Percentiles rank a stretch among this genome's conserved stretches.
These are phyloP conservation scores for Zaprionus nigranus DNA, from an alignment of 1,140 invertebrate species.

Conservation along the genomic window DNA sequence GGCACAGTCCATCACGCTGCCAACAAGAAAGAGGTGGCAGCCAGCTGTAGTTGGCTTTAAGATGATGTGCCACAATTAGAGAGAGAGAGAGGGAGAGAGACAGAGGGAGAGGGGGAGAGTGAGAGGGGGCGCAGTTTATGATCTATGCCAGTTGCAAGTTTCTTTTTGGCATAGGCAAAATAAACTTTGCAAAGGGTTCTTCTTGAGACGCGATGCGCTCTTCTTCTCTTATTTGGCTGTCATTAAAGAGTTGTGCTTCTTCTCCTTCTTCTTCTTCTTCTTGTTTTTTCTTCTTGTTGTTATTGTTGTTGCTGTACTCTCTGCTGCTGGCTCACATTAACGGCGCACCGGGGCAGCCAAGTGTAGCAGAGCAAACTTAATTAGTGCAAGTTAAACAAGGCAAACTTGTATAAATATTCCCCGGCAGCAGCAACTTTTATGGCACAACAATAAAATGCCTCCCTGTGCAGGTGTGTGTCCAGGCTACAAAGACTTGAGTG, in stretches of 20 bases:
- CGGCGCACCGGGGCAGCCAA: conserved; percentile 58
- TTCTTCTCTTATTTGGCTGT: not conserved
- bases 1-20: conserved; percentile 44
- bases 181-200: conserved; percentile 28
- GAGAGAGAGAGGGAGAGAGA: not conserved
- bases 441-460: conserved; percentile 70
- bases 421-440: conserved; percentile 68
- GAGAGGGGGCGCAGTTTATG: conserved; percentile 4
- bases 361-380: conserved; percentile 77
- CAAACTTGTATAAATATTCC: conserved; percentile 77
- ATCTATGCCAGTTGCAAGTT: conserved; percentile 40
- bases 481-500: conserved; percentile 13
- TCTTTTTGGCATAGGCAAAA: conserved; percentile 35
- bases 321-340: conserved; percentile 41
- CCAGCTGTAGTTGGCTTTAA: conserved; percentile 14
- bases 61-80: conserved; percentile 34
- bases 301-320: conserved; percentile 11
- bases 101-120: not conserved
- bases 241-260: conserved; percentile 7
- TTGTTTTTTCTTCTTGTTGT: not conserved
- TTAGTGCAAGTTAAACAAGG: conserved; percentile 78
- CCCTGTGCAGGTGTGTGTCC: not conserved
- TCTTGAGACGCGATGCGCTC: not conserved
- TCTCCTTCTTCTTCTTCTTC: too few species aligned
- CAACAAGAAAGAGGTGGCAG: conserved; percentile 48